These are phyloP conservation scores for Eublepharis macularius DNA, from an alignment of 2,113 vertebrate species.

Conservation along the genomic window DNA sequence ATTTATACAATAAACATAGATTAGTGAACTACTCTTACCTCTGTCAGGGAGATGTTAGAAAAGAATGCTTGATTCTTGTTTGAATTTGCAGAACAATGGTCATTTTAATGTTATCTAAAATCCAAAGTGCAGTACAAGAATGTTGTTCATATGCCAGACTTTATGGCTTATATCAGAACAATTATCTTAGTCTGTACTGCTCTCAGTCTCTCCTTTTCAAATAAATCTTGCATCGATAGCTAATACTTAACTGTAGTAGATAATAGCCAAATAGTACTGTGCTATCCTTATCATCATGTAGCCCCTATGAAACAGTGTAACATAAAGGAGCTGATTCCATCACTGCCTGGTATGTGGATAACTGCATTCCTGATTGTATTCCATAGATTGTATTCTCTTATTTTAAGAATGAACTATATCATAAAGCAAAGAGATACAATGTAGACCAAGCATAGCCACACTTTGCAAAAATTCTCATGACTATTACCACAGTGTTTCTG, in stretches of 20 bases:
- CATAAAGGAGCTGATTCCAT: neutral
- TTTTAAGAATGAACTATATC: neutral
- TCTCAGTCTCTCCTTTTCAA: conserved; percentile 1
- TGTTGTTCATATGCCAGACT: neutral
- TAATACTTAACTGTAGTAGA: neutral
- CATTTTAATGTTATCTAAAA: neutral
- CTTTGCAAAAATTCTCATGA: neutral
- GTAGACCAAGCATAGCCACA: neutral
- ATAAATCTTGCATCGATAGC: neutral
- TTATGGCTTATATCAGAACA: neutral
- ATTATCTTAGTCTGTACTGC: neutral
- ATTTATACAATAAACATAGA: too few relatives aligned
- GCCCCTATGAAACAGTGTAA: neutral
- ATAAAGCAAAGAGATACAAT: neutral
- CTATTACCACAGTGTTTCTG: neutral
- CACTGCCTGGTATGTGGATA: neutral
- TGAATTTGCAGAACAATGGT: rapidly evolving
- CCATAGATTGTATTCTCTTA: neutral
- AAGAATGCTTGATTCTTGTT: neutral
- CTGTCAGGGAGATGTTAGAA: neutral
- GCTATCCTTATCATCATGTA: neutral
- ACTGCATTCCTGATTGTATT: neutral
- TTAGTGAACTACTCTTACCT: too few relatives aligned
- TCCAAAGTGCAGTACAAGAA: neutral
- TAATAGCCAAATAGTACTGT: neutral